Base-by-base conservation (phyloP, 2,888 invertebrate species). In the Agriopis marginaria region DNA sequence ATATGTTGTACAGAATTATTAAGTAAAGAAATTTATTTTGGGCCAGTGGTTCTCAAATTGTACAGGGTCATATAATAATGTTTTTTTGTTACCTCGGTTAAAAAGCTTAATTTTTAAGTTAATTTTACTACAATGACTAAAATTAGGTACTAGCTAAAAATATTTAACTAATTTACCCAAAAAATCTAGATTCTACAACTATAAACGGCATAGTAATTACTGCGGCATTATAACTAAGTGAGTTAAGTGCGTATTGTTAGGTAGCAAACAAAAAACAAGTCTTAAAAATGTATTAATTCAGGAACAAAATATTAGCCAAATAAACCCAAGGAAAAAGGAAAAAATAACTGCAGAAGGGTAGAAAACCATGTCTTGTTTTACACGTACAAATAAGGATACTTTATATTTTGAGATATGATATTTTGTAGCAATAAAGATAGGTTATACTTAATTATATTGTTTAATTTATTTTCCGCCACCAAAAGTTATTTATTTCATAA, bases 401-500 rank as follows among this genome's bases (percentile, higher is more conserved):
- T 8, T 23, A 23, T 50, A 14, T 17, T 10, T 50, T 7, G 0
- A 49, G 8, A 49, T 14, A 49, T 14, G 5, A 47, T n/a, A n/a
- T n/a, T 47, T 47, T n/a, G n/a, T n/a, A 32, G 32, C 5, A 32
- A 32, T 32, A 32, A 32, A 32, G 32, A 32, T 32, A 42, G 7
- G 17, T 42, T 8, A 42, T 42, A 42, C 7, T 3, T 42, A 42
- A 9, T 54, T 39, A 39, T n/a, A 7, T 54, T n/a, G 4, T 54
- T 54, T 40, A 54, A 9, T 40, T 40, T 40, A 42, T 42, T 14
- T 17, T 42, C 55, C 55, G 42, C 55, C 55, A 56, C 55, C 55
- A 17, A 6, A 54, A 7, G 23, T 23, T 12, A 3, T 54, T 54
- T 11, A 9, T 39, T 54, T 39, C 40, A 3, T 12, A 32, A n/a